Percentiles rank a stretch among this genome's conserved stretches.
These are phyloP conservation scores for Mus minutoides DNA, from an alignment of 2,797 vertebrate species.

Conservation along the genomic window DNA sequence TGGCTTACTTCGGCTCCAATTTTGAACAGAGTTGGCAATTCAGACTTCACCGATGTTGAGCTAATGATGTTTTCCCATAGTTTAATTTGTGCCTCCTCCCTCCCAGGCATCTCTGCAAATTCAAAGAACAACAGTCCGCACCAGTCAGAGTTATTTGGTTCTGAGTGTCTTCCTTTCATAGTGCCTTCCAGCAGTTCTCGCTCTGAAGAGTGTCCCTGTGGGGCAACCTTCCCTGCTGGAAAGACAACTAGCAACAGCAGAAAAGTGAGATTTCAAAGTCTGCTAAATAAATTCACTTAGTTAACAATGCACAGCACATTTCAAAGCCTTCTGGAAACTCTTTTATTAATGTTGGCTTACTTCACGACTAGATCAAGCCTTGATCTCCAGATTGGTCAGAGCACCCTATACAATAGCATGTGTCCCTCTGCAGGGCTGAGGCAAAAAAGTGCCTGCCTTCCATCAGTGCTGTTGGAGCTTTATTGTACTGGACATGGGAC, in stretches of 20 bases:
- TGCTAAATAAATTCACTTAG: not conserved
- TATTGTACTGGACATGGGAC: not conserved
- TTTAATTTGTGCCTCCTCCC: not conserved
- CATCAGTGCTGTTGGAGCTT: not conserved
- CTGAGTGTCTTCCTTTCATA: not conserved
- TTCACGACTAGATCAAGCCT: not conserved
- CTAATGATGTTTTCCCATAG: constrained; percentile 1
- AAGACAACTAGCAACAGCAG: constrained; percentile 7
- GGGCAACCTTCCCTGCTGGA: not conserved
- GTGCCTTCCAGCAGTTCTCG: not conserved
- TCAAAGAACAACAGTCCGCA: not conserved
- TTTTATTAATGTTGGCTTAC: not conserved
- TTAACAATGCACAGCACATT: not conserved
- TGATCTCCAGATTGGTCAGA: not conserved
- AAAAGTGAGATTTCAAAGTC: not conserved
- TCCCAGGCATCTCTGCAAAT: not conserved
- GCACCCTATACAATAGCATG: not conserved
- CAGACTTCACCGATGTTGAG: not conserved
- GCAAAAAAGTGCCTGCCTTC: not conserved
- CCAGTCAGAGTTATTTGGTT: not conserved
- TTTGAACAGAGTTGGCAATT: constrained; percentile 23
- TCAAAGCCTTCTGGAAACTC: not conserved
- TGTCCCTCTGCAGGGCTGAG: not conserved
- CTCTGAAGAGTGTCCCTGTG: not conserved
- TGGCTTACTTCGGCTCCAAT: not conserved